phyloP scores from a whole-genome alignment of 1,140 invertebrate species.

The Phocides pigmalion region DNA sequence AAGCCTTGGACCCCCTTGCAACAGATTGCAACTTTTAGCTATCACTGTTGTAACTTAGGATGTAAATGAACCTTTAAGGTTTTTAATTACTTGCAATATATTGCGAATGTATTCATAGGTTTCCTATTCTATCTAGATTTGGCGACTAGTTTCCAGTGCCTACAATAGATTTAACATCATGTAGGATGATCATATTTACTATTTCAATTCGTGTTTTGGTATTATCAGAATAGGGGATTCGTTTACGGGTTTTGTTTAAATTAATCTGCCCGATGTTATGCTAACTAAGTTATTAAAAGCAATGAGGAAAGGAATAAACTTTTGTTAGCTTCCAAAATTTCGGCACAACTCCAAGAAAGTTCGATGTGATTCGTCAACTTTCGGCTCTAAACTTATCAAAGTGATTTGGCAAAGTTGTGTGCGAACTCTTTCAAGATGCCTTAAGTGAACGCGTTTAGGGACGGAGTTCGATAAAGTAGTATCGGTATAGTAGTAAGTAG shows the following conservation, averaged over 20 bases:
- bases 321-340: slow-evolving; percentile 56
- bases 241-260: slow-evolving; percentile 32
- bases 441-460: slow-evolving; percentile 42
- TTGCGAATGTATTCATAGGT: too few species aligned
- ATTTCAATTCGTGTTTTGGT: too few species aligned
- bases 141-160: too few species aligned
- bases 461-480: slow-evolving; percentile 26
- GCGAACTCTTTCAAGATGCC: slow-evolving; percentile 56
- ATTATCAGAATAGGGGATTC: slow-evolving; percentile 1
- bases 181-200: too few species aligned
- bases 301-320: slow-evolving; percentile 60
- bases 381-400: slow-evolving; percentile 63
- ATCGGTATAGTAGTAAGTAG: not conserved
- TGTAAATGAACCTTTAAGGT: too few species aligned
- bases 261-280: slow-evolving; percentile 38
- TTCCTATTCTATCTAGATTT: too few species aligned
- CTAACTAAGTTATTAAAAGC: slow-evolving; percentile 56
- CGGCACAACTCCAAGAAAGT: slow-evolving; percentile 69
- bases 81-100: too few species aligned
- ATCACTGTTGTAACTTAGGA: too few species aligned
- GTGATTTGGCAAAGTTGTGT: slow-evolving; percentile 72
- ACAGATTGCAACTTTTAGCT: too few species aligned
- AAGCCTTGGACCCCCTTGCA: too few species aligned
- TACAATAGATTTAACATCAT: too few species aligned
- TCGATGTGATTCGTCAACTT: slow-evolving; percentile 59